phyloP scores from a whole-genome alignment of 2,113 vertebrate genomes.

The Malurus alboscapulatus region DNA sequence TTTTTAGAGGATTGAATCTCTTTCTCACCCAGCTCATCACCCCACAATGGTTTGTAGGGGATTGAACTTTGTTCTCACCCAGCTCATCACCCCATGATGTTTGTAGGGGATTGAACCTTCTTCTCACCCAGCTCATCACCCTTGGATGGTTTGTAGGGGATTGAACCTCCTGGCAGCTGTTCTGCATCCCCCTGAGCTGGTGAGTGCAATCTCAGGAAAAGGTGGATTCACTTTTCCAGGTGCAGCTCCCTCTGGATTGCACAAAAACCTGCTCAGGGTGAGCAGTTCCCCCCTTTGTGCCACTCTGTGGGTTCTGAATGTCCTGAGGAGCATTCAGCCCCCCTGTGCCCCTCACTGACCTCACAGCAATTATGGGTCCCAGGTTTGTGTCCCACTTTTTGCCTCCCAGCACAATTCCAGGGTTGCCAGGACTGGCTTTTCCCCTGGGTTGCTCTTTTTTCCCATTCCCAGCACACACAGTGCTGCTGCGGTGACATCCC shows the following conservation, averaged over 20 bases:
- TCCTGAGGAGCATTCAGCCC: neutral
- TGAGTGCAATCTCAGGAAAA: no score
- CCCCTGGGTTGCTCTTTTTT: fast-evolving
- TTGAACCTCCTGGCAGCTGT: neutral
- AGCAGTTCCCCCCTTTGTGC: neutral
- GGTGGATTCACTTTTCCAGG: neutral
- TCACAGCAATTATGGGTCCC: neutral
- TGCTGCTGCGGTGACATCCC: neutral
- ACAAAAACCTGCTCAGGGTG: neutral
- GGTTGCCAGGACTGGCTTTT: neutral
- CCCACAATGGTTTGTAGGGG: no score
- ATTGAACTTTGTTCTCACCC: no score
- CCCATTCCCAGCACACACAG: neutral
- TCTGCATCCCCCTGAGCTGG: no score
- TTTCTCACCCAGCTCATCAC: no score
- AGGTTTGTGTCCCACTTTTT: neutral
- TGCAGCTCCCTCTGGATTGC: neutral
- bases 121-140: neutral
- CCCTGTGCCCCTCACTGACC: neutral
- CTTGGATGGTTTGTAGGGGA: neutral
- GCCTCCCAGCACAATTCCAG: fast-evolving
- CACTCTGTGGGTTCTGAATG: neutral
- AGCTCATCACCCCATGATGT: no score
- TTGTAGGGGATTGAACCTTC: no score
- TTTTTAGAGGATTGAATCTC: no score